Percentiles rank a stretch among this genome's conserved stretches.
Evolutionary conservation across 92 coral and sea anemone species (phyloP).

Genomic region (Actinostola sp.): DNA sequence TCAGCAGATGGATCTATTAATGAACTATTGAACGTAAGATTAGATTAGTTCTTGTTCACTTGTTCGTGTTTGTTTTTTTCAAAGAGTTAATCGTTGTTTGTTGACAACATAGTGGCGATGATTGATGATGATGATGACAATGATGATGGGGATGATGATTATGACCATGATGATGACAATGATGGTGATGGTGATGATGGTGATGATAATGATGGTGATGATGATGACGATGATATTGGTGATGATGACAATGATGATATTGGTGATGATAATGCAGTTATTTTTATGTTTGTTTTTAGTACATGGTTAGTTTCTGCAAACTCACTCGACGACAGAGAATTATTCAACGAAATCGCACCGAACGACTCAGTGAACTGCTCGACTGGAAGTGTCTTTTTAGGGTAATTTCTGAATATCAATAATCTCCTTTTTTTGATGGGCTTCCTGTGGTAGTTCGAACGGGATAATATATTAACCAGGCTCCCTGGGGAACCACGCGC

Average conservation of each 20-base stretch:
- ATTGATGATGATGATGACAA: not conserved
- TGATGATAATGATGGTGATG: not conserved
- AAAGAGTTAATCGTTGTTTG: too few species aligned
- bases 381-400: conserved; percentile 94
- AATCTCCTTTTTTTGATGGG: not conserved
- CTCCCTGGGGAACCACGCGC: too few species aligned
- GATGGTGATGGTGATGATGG: too few species aligned
- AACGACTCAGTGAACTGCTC: conserved; percentile 90
- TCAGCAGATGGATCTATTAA: conserved; percentile 83
- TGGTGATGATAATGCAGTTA: not conserved
- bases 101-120: too few species aligned
- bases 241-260: too few species aligned
- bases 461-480: not conserved
- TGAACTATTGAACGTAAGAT: conserved; percentile 77
- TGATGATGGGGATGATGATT: not conserved
- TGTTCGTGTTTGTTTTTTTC: too few species aligned
- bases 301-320: conserved; percentile 90
- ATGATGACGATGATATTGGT: too few species aligned
- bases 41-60: too few species aligned
- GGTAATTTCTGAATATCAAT: conserved; percentile 44
- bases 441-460: not conserved
- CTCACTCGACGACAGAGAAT: conserved; percentile 92
- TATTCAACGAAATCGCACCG: conserved; percentile 94
- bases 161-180: not conserved
- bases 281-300: conserved; percentile 54